Conservation (phyloP, 1,140 invertebrate species). For the Cydia strobilella region DNA sequence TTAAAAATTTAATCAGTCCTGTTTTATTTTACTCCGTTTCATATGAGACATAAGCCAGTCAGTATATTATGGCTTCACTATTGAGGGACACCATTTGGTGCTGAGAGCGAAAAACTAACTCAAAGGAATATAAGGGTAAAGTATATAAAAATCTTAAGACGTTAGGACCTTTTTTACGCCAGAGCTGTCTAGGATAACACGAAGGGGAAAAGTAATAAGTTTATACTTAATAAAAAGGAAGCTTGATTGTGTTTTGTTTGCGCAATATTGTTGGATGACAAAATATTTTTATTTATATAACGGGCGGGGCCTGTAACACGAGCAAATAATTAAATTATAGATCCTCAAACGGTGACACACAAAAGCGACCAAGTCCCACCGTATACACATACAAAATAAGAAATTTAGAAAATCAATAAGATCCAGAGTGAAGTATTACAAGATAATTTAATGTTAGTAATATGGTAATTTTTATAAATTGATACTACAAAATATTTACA, state of each 20-base stretch:
- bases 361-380: too few relatives aligned
- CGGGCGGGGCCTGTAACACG: too few relatives aligned
- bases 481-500: too few relatives aligned
- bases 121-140: not conserved
- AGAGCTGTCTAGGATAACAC: not conserved
- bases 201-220: slow-evolving; percentile 20
- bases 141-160: not conserved
- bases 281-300: not conserved
- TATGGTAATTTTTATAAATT: too few relatives aligned
- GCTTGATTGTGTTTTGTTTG: slow-evolving; percentile 13
- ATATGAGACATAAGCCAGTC: slow-evolving; percentile 18
- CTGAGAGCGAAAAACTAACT: slow-evolving; percentile 1
- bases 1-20: slow-evolving; percentile 28
- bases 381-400: too few relatives aligned
- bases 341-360: too few relatives aligned
- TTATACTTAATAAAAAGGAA: slow-evolving; percentile 1
- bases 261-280: not conserved
- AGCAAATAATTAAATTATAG: too few relatives aligned
- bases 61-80: slow-evolving; percentile 11
- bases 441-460: too few relatives aligned
- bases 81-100: slow-evolving; percentile 27
- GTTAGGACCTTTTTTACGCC: not conserved
- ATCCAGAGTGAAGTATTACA: too few relatives aligned
- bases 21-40: slow-evolving; percentile 8
- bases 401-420: too few relatives aligned